These are phyloP conservation scores for Pteruthius melanotis DNA, from an alignment of 2,113 vertebrate species.

Conservation along the genomic window DNA sequence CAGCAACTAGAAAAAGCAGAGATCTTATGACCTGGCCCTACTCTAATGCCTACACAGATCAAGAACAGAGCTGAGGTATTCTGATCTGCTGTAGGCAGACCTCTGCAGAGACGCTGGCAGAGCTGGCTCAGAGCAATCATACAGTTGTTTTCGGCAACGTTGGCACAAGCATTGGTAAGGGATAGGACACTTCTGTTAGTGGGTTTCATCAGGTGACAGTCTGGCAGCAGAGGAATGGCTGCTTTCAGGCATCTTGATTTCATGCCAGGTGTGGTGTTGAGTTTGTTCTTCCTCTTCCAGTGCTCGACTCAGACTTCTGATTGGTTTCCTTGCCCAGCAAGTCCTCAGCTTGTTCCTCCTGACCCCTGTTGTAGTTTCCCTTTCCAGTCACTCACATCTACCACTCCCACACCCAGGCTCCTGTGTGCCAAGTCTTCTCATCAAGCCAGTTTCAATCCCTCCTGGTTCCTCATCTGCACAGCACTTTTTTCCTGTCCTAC, in stretches of 20 bases:
- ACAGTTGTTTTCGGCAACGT: neutral
- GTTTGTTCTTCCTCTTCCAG: neutral
- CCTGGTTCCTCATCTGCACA: neutral
- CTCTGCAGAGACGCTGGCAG: neutral
- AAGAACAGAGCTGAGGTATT: neutral
- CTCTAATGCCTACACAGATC: neutral
- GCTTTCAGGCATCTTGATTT: neutral
- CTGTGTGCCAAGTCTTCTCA: neutral
- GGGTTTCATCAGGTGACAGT: neutral
- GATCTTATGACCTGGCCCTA: neutral
- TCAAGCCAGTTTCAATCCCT: constrained; percentile 11
- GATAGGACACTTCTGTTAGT: neutral
- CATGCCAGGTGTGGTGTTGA: neutral
- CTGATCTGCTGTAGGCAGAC: neutral
- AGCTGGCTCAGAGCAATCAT: neutral
- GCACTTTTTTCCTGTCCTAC: neutral
- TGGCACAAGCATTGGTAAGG: neutral
- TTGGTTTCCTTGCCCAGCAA: neutral
- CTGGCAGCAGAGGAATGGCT: neutral
- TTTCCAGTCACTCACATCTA: constrained; percentile 32
- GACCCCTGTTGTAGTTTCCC: neutral
- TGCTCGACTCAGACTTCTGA: neutral
- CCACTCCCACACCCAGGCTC: constrained; percentile 1
- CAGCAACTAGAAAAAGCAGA: neutral
- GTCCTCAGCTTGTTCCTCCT: constrained; percentile 11